These are phyloP conservation scores for Dasypus novemcinctus DNA, from an alignment of 2,113 vertebrate genomes.

Conservation along the genomic window DNA sequence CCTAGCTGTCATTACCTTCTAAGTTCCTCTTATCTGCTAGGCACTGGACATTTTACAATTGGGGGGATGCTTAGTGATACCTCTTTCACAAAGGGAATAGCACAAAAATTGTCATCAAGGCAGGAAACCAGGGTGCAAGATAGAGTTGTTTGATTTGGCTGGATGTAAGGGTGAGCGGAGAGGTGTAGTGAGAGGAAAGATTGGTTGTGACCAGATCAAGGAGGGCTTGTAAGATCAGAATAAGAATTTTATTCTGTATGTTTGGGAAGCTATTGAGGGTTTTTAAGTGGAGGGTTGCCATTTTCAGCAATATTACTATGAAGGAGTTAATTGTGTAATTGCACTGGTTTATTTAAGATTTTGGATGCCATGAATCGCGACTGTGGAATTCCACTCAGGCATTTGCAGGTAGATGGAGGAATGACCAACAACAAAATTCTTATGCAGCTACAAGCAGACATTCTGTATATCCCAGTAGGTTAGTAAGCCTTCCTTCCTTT, in stretches of 20 bases:
- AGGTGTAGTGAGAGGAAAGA: neutral
- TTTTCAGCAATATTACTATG: neutral
- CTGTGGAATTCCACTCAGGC: slow-evolving; percentile 91
- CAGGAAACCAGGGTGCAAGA: neutral
- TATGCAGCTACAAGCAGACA: slow-evolving; percentile 96
- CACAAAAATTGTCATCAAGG: neutral
- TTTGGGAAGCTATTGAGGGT: neutral
- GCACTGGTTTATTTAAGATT: slow-evolving; percentile 85
- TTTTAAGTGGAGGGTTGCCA: neutral
- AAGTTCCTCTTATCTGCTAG: neutral
- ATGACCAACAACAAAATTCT: slow-evolving; percentile 95
- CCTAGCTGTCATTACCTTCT: neutral
- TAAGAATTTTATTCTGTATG: neutral
- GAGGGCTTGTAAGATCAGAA: neutral
- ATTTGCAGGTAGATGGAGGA: slow-evolving; percentile 95
- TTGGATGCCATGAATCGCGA: slow-evolving; percentile 98
- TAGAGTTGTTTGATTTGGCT: neutral
- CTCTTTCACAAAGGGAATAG: neutral
- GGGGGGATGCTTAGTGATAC: neutral
- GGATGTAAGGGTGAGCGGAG: neutral
- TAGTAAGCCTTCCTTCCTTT: slow-evolving; percentile 69
- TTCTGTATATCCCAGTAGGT: slow-evolving; percentile 96
- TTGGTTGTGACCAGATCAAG: neutral
- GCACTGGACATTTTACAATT: neutral
- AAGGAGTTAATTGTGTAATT: slow-evolving; percentile 5